phyloP scores from a whole-genome alignment of 2,113 vertebrate genomes.

The Pelecanus crispus region DNA sequence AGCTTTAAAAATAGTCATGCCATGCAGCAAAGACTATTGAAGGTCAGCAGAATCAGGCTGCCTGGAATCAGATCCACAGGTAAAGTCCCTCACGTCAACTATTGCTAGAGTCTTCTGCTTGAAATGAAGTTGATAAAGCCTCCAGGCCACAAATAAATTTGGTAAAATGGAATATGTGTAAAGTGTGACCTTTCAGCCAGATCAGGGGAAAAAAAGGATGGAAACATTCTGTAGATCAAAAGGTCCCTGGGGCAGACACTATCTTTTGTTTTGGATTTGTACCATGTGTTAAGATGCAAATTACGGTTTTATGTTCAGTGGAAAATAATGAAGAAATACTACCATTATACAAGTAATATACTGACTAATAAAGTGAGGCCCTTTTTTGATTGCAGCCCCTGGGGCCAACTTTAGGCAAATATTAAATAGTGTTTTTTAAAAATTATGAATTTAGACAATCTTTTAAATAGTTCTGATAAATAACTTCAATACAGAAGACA shows the following conservation, averaged over 20 bases:
- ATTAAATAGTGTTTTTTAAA: neutral
- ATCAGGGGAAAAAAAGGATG: neutral
- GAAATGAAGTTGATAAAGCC: neutral
- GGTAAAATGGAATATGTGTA: neutral
- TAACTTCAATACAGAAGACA: neutral
- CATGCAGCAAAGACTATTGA: neutral
- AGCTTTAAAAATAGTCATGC: neutral
- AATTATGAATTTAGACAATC: neutral
- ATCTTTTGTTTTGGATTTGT: neutral
- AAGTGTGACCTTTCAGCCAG: neutral
- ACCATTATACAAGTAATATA: neutral
- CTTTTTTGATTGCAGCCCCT: neutral
- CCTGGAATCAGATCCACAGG: neutral
- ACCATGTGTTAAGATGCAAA: neutral
- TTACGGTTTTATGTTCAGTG: neutral
- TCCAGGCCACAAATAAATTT: neutral
- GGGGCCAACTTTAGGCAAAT: neutral
- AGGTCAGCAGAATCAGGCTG: neutral
- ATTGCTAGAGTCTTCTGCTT: neutral
- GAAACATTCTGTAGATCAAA: neutral
- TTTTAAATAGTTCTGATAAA: constrained; percentile 19
- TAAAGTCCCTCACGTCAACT: neutral
- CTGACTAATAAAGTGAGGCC: neutral
- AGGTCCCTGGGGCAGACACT: neutral
- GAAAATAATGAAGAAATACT: neutral